Base-by-base conservation (phyloP, 2,888 invertebrate species). In the Ochropleura plecta region DNA sequence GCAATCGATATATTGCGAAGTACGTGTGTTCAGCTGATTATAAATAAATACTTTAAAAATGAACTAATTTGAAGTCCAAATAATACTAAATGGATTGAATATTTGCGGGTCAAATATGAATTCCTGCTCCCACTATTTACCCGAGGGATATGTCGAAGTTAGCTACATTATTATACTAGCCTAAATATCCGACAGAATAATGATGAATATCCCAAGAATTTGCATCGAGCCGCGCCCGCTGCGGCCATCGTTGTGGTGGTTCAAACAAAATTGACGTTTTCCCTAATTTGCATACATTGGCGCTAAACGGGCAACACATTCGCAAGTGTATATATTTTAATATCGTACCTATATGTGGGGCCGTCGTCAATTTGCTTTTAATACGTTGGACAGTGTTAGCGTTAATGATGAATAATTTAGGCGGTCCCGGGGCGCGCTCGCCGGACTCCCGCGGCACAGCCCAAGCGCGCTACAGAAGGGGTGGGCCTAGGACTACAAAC, bases 321-420 rank as follows among this genome's bases (percentile, higher is more conserved):
- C 68, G 66, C 79, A 72, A 57, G 62, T 82, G 68, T 81, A 73
- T 73, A 73, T 81, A 76, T 83, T 84, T 79, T 82, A 82, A 81
- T 84, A 74, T 77, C 65, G 68, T 74, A 60, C 44, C n/a, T 68
- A 69, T 67, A 64, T 67, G 55, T 62, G 63, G 46, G 64, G 42
- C 65, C 40, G 71, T 70, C 73, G 79, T 78, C 86, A 84, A 88
- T 87, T 83, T 81, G 81, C 79, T 81, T 82, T 81, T 85, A 87
- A 86, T 83, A 82, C 76, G 81, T 74, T 65, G 86, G 83, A 81
- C 90, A 87, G 89, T 87, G 82, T 86, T 82, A 82, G 85, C 89
- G 90, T 91, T 91, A 90, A 91, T 91, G 88, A 90, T 91, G 89
- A 91, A 92, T 90, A 90, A 90, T 90, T 88, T 76, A 87, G 86